These are phyloP conservation scores for Halictus quadricinctus DNA, from an alignment of 2,888 invertebrate genomes.

Conservation along the genomic window DNA sequence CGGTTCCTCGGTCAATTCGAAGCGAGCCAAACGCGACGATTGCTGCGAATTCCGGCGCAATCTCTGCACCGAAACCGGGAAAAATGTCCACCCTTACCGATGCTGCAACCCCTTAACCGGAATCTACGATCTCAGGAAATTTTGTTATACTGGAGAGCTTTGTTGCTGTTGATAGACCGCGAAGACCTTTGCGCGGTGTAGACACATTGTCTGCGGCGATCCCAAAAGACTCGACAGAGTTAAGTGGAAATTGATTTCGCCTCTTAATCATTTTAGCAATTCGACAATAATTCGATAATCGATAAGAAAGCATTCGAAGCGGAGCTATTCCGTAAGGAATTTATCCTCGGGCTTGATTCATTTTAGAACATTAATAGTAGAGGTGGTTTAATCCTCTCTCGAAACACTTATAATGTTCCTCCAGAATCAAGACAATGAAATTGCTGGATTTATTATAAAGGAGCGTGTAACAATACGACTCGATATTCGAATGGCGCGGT, in stretches of 20 bases:
- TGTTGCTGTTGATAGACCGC: not conserved
- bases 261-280: not conserved
- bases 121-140: not conserved
- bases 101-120: not conserved
- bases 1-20: slow-evolving; percentile 13
- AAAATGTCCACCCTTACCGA: not conserved
- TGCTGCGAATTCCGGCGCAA: not conserved
- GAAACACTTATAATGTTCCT: no score
- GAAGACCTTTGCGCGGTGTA: not conserved
- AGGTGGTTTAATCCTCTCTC: no score
- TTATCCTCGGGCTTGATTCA: not conserved
- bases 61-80: not conserved
- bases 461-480: no score
- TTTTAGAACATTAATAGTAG: not conserved
- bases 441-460: no score
- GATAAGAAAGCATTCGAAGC: not conserved
- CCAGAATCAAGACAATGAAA: no score
- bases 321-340: not conserved
- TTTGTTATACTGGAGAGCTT: not conserved
- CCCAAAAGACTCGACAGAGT: not conserved
- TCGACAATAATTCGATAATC: not conserved
- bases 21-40: not conserved
- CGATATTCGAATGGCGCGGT: no score
- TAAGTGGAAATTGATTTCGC: not conserved
- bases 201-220: not conserved